Base-by-base conservation (phyloP, 2,888 invertebrate genomes). In the Chironomus tentans region DNA sequence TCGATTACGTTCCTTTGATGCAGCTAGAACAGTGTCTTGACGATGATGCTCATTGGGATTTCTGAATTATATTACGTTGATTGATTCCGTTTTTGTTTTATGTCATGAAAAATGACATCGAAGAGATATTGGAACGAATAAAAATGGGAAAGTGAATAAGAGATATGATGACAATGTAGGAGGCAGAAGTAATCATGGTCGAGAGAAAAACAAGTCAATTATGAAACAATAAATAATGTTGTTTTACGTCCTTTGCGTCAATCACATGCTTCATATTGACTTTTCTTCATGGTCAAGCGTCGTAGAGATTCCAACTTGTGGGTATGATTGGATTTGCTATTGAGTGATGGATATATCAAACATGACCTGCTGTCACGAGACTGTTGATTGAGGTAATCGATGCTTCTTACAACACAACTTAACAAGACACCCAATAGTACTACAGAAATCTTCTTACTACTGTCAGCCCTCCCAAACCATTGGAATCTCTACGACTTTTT, bases 21-120 rank as follows among this genome's bases (percentile, higher is more conserved):
- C 91, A 4, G 92, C 91, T 78, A 93, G 85, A 71, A 90, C 86
- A 0, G 89, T 88, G 81, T 94, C 93, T 82, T 90, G 91, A 28
- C 91, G 90, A 80, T 89, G 89, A 82, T 91, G 91, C 82, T 94
- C 94, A 82, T 94, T 94, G 13, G 94, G 94, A 84, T 93, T 94
- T 79, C 94, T 94, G 81, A 38, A 38, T 38, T 10, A 10, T 10
- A 38, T 38, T 38, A 38, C 79, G 76, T 72, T 48, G 28, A 22
- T 24, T 15, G 70, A 22, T 28, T 72, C 76, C 22, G 46, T 73
- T 62, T 18, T 46, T 46, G 28, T 62, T n/a, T 3, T 62, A 50
- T 28, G 21, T 15, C 71, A 71, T 15, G 21, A 50, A 28, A 46
- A 73, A 72, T 50, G 38, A 38, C 38, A 38, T 38, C n/a, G 18